Evolutionary conservation across 2,888 invertebrate species (phyloP), one percentile per base, ranked within the genome.

Genomic region (Drosophila atroscutellata): DNA sequence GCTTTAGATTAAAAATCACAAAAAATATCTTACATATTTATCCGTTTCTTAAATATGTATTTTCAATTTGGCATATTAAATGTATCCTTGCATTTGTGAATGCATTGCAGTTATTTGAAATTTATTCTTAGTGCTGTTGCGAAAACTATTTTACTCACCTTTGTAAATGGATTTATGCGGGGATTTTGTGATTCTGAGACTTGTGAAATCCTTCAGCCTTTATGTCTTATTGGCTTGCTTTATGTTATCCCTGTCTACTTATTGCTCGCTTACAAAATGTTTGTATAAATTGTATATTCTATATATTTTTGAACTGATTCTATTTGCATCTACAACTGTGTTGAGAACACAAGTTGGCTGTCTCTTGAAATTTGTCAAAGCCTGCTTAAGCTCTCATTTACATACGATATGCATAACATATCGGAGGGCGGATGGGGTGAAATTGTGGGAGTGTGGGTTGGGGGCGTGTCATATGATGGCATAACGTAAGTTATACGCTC

Each of bases 371-470:
- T 78, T 62, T 78, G 57, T 62, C 75, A 78, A 76, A 83, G 81
- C 81, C 81, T 55, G 71, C 80, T 59, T 77, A 74, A 84, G 77
- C 84, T 74, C 73, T 72, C 72, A 75, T 80, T 84, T 80, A 80
- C 86, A 86, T 54, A 56, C 18, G 3, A 49, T 84, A 81, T 70
- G 52, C 69, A 69, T 55, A 67, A 26, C 47, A 15, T 37, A 63
- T 54, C 8, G 54, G 37, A 9, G 18, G 2, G 15, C 2, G 52
- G 9, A 15, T 4, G 20, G 20, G 15, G 32, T 18, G 55, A 7
- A 24, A 15, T 5, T 57, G 28, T 50, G 32, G 11, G 30, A 32
- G 24, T 13, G 11, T 28, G 5, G 5, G 18, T 18, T 28, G 28
- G 11, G 18, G 28, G 11, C 28, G 18, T 26, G 20, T 20, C 18